Base-by-base conservation (phyloP, 2,113 vertebrate genomes). In the Heterotilapia buettikoferi region DNA sequence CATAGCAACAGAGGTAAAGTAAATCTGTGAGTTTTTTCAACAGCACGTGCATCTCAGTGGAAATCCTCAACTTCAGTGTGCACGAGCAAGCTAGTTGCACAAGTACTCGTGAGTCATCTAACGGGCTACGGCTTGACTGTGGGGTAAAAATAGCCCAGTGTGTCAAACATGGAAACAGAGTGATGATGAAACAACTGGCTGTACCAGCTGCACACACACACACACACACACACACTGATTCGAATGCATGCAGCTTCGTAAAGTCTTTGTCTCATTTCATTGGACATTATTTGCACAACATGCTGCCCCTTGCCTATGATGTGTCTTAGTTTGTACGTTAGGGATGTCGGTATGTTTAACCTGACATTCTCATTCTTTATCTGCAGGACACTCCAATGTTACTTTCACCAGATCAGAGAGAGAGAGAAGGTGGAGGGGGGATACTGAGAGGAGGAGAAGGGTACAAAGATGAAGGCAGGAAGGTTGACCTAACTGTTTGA, bases 141-240 rank as follows among this genome's bases (percentile, higher is more conserved):
- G 16, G 82, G 80, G 68, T 92, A 93, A 93, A 95, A 94, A 94
- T 92, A 93, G 90, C 76, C 68, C 29, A 59, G 68, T 82, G 86
- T 90, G 90, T 93, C 85, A 63, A 63, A 63, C 59, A 63, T 63
- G 59, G 59, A 63, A 63, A 63, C 59, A 63, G 59, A 63, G 3
- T 63, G 59, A 63, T 63, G 59, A 63, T 63, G 59, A 63, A 63
- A 63, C 59, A 63, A 63, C 59, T 63, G 59, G 2, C 59, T 63
- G 59, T 63, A 63, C 59, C 59, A 63, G 29, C 29, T 63, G 57
- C 16, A 0, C 50, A 0, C 21, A 19, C 18, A 9, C 43, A 45
- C 47, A 9, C 2, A 47, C 45, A 50, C 47, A 57, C 54, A 57
- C 24, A 59, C 7, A 31, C 5, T 1, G 16, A 63, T 33, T 36